Percentiles rank a stretch among this genome's conserved stretches.
Conservation (phyloP, 2,113 vertebrate species). For the Phyllostomus hastatus region DNA sequence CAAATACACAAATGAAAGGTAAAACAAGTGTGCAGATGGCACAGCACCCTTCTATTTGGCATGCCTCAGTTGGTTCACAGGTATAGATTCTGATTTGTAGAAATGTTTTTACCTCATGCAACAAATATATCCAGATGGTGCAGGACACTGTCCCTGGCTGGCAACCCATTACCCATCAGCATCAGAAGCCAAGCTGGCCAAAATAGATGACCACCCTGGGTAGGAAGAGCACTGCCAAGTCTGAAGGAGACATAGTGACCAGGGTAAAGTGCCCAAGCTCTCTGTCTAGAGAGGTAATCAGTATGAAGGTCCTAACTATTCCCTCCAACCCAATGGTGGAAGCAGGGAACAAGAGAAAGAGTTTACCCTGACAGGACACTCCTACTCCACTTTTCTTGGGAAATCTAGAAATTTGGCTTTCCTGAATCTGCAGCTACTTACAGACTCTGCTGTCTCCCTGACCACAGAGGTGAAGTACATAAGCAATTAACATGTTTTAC, state of each 20-base stretch:
- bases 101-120: slow-evolving; percentile 52
- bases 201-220: slow-evolving; percentile 4
- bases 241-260: slow-evolving; percentile 46
- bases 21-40: neutral
- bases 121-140: slow-evolving; percentile 78
- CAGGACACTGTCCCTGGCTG: slow-evolving; percentile 77
- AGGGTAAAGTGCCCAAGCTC: slow-evolving; percentile 53
- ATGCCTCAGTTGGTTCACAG: neutral
- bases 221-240: neutral
- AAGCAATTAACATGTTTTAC: neutral
- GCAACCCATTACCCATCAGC: slow-evolving; percentile 41
- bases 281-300: neutral
- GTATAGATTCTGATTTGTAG: neutral
- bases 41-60: neutral
- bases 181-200: neutral
- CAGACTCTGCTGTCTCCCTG: neutral
- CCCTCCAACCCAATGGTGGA: neutral
- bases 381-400: neutral
- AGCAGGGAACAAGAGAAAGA: neutral
- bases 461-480: neutral
- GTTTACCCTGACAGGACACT: neutral
- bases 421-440: neutral
- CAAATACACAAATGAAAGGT: neutral
- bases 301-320: neutral
- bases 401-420: neutral